These are phyloP conservation scores for Scaptomyza flava DNA, from an alignment of 2,888 invertebrate species.

Conservation along the genomic window DNA sequence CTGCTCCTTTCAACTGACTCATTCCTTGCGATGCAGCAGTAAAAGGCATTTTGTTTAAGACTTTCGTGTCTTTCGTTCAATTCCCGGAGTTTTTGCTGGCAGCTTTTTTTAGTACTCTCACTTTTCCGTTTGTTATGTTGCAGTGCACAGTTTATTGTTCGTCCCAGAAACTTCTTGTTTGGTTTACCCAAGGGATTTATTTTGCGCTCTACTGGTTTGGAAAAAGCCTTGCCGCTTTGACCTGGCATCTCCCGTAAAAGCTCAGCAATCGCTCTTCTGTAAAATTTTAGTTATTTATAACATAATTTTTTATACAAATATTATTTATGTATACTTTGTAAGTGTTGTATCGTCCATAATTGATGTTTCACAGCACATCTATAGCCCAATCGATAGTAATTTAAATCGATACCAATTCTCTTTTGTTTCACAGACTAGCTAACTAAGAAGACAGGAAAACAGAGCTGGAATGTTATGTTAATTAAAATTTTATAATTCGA, in stretches of 20 bases:
- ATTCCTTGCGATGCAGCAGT: slow-evolving; percentile 23
- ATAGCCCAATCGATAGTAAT: no score
- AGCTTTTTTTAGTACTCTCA: slow-evolving; percentile 64
- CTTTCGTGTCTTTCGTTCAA: slow-evolving; percentile 60
- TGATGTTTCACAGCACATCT: no score
- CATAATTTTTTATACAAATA: background rate
- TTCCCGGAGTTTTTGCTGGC: slow-evolving; percentile 71
- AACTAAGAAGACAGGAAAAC: no score
- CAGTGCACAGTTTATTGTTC: slow-evolving; percentile 75
- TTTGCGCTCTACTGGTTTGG: slow-evolving; percentile 72
- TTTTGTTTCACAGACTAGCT: no score
- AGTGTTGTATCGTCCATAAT: no score
- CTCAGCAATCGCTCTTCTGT: slow-evolving; percentile 76
- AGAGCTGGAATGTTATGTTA: no score
- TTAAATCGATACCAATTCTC: no score
- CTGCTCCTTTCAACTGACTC: background rate
- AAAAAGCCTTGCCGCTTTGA: slow-evolving; percentile 14
- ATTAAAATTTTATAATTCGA: no score
- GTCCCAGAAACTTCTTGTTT: slow-evolving; percentile 79
- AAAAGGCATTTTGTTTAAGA: slow-evolving; percentile 45
- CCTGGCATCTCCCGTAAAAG: slow-evolving; percentile 67
- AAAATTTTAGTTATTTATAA: background rate
- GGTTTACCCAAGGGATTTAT: slow-evolving; percentile 77
- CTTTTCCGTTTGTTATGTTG: slow-evolving; percentile 73
- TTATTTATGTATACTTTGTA: no score